Evolutionary conservation across 2,797 vertebrate species (phyloP).

Genomic region (Pipistrellus pipistrellus): DNA sequence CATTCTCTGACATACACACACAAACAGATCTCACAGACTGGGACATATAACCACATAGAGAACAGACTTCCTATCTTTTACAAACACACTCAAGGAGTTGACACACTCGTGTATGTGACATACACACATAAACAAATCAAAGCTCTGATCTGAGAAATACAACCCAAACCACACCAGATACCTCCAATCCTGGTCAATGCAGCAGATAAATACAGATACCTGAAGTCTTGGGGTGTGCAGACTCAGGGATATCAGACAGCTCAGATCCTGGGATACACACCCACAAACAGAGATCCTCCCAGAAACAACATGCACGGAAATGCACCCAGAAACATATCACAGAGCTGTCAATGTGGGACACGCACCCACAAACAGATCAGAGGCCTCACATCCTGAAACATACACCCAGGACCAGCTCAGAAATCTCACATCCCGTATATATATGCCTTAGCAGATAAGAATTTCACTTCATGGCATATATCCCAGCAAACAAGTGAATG

Average conservation of each 20-base stretch:
- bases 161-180: not conserved
- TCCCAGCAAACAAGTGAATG: not conserved
- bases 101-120: not conserved
- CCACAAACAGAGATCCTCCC: not conserved
- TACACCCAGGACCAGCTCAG: not conserved
- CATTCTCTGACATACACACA: not conserved
- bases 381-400: not conserved
- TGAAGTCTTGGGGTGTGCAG: not conserved
- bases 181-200: not conserved
- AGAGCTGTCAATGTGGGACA: not conserved
- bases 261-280: not conserved
- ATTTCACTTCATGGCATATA: not conserved
- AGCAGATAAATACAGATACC: not conserved
- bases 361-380: not conserved
- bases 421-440: not conserved
- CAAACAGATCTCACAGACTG: not conserved
- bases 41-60: not conserved
- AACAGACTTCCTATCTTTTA: not conserved
- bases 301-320: not conserved
- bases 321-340: not conserved
- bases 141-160: conserved; percentile 8
- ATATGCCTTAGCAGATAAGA: not conserved
- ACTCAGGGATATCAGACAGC: not conserved
- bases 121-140: not conserved
- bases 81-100: not conserved